Base-by-base conservation (phyloP, 2,113 vertebrate genomes). In the Emydocephalus ijimae region DNA sequence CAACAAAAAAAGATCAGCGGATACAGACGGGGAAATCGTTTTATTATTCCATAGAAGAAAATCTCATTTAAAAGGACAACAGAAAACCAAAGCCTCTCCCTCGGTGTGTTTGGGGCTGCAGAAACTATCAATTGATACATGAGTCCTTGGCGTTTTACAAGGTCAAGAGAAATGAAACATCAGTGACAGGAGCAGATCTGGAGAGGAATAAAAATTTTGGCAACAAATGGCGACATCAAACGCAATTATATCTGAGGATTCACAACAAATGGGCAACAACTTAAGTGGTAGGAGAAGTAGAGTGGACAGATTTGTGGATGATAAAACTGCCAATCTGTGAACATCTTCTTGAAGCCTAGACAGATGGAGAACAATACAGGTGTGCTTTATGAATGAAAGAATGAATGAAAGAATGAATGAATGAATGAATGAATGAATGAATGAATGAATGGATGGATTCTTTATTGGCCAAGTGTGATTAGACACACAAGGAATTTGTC, bases 101-200 rank as follows among this genome's bases (percentile, higher is more conserved):
- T 43, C 14, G 0, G 4, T 94, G 55, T 93, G 52, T 95, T 95
- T 96, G 93, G 91, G 93, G 91, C 94, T 87, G 39, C 88, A 95
- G 91, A 92, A 94, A 21, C 90, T 93, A 95, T 93, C 91, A 95
- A 90, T 94, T 95, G 95, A 1, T 1, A 0, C 87, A 90, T 88
- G 89, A 39, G 88, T 52, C 87, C 88, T 89, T 59, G 89, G 54
- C 85, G 91, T 87, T 18, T 94, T 94, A 95, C 92, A 92, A 94
- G 93, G 95, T 95, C 92, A 94, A 1, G 91, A 91, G 55, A 95
- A 96, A 96, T 92, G 57, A 91, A 94, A 95, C 87, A 11, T 55
- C 87, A 10, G 9, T 4, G 91, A 55, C 1, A 92, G 50, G n/a
- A 52, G 52, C 48, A 55, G 48, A 93, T 7, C 88, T 39, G 69